Base-by-base conservation (phyloP, 2,113 vertebrate species). In the Genyomyrus donnyi region DNA sequence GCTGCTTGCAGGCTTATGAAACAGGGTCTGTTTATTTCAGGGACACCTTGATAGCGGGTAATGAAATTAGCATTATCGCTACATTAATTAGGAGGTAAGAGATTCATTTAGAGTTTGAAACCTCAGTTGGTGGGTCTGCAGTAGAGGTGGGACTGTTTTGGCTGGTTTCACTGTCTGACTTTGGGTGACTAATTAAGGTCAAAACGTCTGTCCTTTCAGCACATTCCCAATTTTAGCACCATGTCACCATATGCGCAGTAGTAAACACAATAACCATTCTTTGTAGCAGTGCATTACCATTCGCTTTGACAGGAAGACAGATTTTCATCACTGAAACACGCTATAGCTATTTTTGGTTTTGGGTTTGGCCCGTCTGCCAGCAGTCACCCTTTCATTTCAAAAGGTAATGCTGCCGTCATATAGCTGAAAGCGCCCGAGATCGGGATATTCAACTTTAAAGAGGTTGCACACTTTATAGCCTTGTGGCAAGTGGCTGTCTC, bases 151-250 rank as follows among this genome's bases (percentile, higher is more conserved):
- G 31, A 80, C 74, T 80, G 31, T n/a, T 42, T 49, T 85, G 39
- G 42, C 83, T 85, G 9, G 46, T 27, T 85, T 85, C 35, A 39
- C 74, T 80, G 74, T 42, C 74, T 85, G 42, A 48, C 83, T 85
- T 49, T 85, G 46, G 46, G 45, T 85, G 83, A 85, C 83, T 85
- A 85, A 49, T 85, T 85, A 85, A 85, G 83, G 42, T 85, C 42
- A 49, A 49, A 85, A 42, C 1, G 21, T 45, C 46, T 85, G 46
- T 85, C 46, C 39, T 49, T 49, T n/a, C 83, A 48, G 19, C 83
- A 85, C 46, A n/a, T 85, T 85, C 83, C 83, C 46, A 85, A 24
- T 42, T 49, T 85, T 49, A 45, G 46, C 42, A 46, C 83, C 39
- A 21, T 49, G 46, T 21, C 83, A 85, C 83, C 83, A 48, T 85